Evolutionary conservation across 2,888 invertebrate species (phyloP).

Genomic region (Lottia scabra): DNA sequence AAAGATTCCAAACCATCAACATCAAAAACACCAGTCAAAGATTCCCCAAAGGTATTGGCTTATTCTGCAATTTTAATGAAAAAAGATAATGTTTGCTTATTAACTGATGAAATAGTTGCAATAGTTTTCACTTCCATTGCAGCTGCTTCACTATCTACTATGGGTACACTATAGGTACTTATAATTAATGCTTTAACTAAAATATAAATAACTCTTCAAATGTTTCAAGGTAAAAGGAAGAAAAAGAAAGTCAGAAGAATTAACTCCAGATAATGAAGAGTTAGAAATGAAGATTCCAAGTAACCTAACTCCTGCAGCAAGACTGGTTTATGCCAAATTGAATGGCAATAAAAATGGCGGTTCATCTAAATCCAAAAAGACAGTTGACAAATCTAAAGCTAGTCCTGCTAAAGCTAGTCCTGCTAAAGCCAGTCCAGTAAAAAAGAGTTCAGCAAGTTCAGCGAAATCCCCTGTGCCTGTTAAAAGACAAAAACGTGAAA

Average conservation of each 20-base stretch:
- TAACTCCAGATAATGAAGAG: background rate
- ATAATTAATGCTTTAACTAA: too few relatives aligned
- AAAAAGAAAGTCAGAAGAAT: background rate
- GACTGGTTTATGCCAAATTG: background rate
- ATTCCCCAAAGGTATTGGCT: background rate
- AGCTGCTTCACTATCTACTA: too few relatives aligned
- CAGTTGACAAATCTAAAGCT: background rate
- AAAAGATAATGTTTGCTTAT: too few relatives aligned
- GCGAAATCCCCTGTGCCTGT: background rate
- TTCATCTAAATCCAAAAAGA: background rate
- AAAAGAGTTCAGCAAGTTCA: background rate
- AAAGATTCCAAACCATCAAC: slow-evolving; percentile 9
- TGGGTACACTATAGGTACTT: too few relatives aligned
- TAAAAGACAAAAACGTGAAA: background rate
- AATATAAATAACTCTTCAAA: too few relatives aligned
- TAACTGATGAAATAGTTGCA: too few relatives aligned
- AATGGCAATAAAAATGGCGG: background rate
- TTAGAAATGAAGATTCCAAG: background rate
- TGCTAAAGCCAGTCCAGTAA: background rate
- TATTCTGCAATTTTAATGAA: too few relatives aligned
- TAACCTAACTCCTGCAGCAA: background rate
- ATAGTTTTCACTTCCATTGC: too few relatives aligned
- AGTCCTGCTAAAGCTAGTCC: background rate
- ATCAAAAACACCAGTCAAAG: slow-evolving; percentile 17
- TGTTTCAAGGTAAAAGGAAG: background rate